Evolutionary conservation across 2,797 vertebrate species (phyloP), one percentile per base, ranked within the genome.

Genomic region (Halcyon smyrnensis): DNA sequence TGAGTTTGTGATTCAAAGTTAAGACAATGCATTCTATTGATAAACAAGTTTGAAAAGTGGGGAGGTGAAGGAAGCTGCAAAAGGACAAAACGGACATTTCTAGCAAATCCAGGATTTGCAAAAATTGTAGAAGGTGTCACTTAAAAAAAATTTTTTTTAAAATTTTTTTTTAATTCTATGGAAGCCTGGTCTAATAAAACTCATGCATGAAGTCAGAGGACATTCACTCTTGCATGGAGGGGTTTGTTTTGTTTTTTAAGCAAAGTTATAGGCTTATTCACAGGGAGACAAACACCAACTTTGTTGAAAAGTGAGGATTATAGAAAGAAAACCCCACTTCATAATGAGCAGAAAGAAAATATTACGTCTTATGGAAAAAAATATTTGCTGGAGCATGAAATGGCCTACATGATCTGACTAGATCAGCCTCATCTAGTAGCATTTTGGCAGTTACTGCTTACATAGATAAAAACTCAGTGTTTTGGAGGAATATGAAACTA

Each of bases 241-340:
- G 15, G 9, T 34, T 78, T 57, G 30, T 17, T 81, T 60, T 67
- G 60, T 50, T 63, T 74, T 74, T 65, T 77, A 56, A 78, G 34
- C 19, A 16, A 27, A 28, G 15, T 34, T 34, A 7, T 80, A n/a
- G n/a, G 8, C 43, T 75, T 76, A 41, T 41, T 71, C 37, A 59
- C 14, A 53, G 50, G 54, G 43, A 68, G 32, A 23, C 25, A 82
- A 74, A 75, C 41, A 45, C 23, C 19, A 69, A 10, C 45, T 88
- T 85, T 34, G 12, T 37, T 79, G 21, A 39, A 62, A 90, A 50
- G 15, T 23, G 21, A 63, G 32, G 21, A 51, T 70, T 83, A 36
- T 24, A 60, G 41, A 18, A 25, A 30, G 57, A 70, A 17, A 2
- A 43, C 7, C 7, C 0, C 1, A 4, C 14, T 15, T 65, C 11